Base-by-base conservation (phyloP, 1,140 invertebrate genomes). In the Magallana gigas region DNA sequence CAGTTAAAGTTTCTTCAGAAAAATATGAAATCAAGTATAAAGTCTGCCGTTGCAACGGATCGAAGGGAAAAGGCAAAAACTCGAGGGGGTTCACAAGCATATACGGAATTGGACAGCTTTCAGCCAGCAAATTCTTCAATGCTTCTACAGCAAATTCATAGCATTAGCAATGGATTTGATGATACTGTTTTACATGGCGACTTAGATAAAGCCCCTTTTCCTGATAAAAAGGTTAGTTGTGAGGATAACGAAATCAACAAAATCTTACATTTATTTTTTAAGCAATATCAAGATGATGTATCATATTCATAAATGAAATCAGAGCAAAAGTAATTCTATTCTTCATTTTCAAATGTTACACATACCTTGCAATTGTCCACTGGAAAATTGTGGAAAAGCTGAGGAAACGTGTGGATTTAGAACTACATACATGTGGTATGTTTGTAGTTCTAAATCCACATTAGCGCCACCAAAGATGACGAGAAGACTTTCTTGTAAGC, bases 21-120 rank as follows among this genome's bases (percentile, higher is more conserved):
- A 64, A 64, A 64, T 64, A 14, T 64, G 62, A 64, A 64, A n/a
- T 64, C 62, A 64, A 7, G 62, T 6, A 64, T n/a, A 64, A 64
- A 64, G 18, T 64, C 4, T 64, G 62, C 62, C 16, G 62, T 64
- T 16, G 62, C 62, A 64, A 64, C 14, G 18, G 62, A n/a, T n/a
- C 62, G 62, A 16, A 64, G 4, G 16, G 62, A 64, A 5, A 64
- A n/a, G 4, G 16, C 62, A 64, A 64, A 64, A 64, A 64, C 62
- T 64, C 12, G 62, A 16, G 62, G 62, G 16, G 62, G 23, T 23
- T 23, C 23, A 16, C 62, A 64, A 64, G 9, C 62, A 6, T 12
- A 64, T 14, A 64, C 62, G 18, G 62, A n/a, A 64, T n/a, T 64
- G 62, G 62, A 16, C 18, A 64, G 11, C 62, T 6, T 64, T 64